These are phyloP conservation scores for Silvanus unidentatus DNA, from an alignment of 2,888 invertebrate species.

Conservation along the genomic window DNA sequence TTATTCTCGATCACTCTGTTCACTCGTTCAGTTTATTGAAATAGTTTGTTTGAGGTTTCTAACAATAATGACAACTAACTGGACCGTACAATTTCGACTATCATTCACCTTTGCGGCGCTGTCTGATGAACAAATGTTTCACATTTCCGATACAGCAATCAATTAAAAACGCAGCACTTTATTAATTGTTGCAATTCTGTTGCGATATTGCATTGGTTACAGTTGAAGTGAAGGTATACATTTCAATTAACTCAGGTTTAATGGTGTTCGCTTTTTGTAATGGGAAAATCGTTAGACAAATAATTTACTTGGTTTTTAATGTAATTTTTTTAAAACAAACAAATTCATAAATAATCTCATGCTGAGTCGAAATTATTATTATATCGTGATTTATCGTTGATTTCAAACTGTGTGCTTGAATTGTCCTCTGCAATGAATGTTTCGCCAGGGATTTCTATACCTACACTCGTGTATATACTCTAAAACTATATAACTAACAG, in stretches of 20 bases:
- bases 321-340: conserved; percentile 1
- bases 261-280: too few species aligned
- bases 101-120: too few species aligned
- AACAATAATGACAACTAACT: conserved; percentile 8
- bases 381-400: conserved; percentile 1
- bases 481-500: too few species aligned
- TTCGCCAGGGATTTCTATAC: conserved; percentile 1
- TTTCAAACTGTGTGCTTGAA: neutral
- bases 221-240: too few species aligned
- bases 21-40: conserved; percentile 25
- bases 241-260: too few species aligned
- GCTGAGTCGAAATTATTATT: neutral
- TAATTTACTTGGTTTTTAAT: conserved; percentile 1
- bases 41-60: conserved; percentile 27
- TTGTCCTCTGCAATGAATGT: conserved; percentile 3
- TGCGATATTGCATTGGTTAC: too few species aligned
- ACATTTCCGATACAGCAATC: too few species aligned
- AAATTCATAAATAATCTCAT: neutral
- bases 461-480: neutral
- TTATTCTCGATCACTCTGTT: conserved; percentile 22
- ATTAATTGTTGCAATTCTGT: too few species aligned
- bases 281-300: too few species aligned
- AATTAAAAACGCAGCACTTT: too few species aligned
- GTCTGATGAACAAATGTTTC: too few species aligned
- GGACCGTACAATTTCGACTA: neutral